Base-by-base conservation (phyloP, 2,797 vertebrate species). In the Sebastes miniatus region DNA sequence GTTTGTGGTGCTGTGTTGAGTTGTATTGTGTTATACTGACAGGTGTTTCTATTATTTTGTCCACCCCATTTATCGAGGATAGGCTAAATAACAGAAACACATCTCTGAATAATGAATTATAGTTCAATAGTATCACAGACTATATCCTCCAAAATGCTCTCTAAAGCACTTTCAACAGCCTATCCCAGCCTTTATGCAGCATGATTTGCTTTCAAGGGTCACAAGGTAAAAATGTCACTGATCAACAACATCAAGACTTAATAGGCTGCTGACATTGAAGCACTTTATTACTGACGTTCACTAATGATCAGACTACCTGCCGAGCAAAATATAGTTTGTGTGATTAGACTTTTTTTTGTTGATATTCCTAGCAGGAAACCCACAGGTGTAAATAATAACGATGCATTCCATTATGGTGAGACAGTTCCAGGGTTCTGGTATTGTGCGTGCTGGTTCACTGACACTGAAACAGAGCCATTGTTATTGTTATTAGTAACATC, bases 321-420 rank as follows among this genome's bases (percentile, higher is more conserved):
- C 54, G 43, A 63, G 43, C 14, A 73, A 73, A 80, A 22, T 14
- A 54, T 8, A 39, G 29, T 73, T 32, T 73, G 6, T 77, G 20
- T 50, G 25, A 50, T 43, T 16, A 29, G 6, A 12, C 11, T 4
- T 25, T 72, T 72, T 6, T 32, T 32, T 76, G 24, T 36, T 8
- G 2, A 3, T 59, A 27, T 72, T 54, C 27, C 4, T 67, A 54
- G 76, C 39, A 62, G 27, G 76, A 69, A 79, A 65, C 54, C 7
- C 54, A 36, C 57, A 75, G 25, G 22, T 69, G 47, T 71, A 56
- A 72, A 61, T 61, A 69, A 73, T 79, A 72, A 73, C 25, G 29
- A 25, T 64, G 36, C 54, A 71, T 83, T 77, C 67, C 68, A 73
- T 81, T 65, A 8, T 4, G 57, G 58, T 73, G 72, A 76, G 54